These are phyloP conservation scores for Sebastes cheni DNA, from an alignment of 2,797 vertebrate species.

Conservation along the genomic window DNA sequence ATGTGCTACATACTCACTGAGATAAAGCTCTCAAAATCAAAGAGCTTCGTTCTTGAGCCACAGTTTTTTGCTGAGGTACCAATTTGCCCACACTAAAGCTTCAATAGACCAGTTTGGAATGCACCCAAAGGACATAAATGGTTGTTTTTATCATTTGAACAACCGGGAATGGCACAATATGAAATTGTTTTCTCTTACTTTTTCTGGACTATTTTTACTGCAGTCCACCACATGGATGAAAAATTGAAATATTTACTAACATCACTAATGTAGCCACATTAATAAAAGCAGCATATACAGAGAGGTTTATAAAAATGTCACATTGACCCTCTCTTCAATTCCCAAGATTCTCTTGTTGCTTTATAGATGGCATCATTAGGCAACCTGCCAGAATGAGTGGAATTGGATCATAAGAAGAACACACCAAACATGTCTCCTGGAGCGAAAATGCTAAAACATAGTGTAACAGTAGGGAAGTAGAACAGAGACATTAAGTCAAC, in stretches of 20 bases:
- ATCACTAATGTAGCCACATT: neutral
- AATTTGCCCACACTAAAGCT: conserved; percentile 33
- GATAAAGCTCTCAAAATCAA: conserved; percentile 33
- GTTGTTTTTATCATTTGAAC: conserved; percentile 27
- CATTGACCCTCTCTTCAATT: neutral
- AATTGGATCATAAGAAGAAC: neutral
- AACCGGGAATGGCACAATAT: conserved; percentile 15
- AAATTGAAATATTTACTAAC: neutral
- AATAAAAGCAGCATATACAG: neutral
- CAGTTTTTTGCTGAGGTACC: conserved; percentile 7
- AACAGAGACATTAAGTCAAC: neutral
- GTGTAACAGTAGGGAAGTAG: neutral
- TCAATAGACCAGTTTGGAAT: conserved; percentile 27
- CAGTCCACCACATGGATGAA: neutral
- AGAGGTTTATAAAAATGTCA: neutral
- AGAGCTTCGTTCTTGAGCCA: neutral
- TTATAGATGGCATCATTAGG: neutral
- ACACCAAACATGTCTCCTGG: neutral
- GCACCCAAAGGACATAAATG: conserved; percentile 22
- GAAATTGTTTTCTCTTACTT: conserved; percentile 3
- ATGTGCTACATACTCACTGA: neutral
- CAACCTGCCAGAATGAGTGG: neutral
- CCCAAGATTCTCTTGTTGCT: neutral
- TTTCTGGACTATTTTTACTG: neutral
- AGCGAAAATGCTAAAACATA: neutral